phyloP scores from a whole-genome alignment of 2,797 vertebrate genomes.

The Gambelia wislizenii region DNA sequence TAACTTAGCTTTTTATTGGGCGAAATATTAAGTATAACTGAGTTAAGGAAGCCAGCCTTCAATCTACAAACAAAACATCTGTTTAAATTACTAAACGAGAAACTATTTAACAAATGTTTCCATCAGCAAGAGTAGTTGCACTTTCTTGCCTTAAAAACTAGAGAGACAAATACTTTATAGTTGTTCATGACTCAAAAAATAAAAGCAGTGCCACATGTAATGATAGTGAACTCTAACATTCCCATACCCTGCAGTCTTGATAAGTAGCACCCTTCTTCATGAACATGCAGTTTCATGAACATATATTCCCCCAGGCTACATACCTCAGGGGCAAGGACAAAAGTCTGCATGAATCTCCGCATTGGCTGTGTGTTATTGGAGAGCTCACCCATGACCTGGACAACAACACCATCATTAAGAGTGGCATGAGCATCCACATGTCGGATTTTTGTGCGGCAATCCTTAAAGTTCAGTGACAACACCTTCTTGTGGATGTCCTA shows the following conservation, averaged over 20 bases:
- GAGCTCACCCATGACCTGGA: conserved; percentile 98
- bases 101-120: neutral
- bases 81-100: neutral
- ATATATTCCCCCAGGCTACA: neutral
- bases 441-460: conserved; percentile 96
- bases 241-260: neutral
- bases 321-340: conserved; percentile 96
- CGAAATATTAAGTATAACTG: neutral
- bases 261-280: neutral
- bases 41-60: neutral
- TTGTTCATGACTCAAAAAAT: neutral
- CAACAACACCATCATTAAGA: conserved; percentile 94
- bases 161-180: neutral
- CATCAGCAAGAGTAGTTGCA: neutral
- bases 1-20: neutral
- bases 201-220: neutral
- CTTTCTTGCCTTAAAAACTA: neutral
- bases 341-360: conserved; percentile 98
- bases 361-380: conserved; percentile 98
- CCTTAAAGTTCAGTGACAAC: conserved; percentile 95
- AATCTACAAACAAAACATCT: neutral
- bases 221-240: neutral
- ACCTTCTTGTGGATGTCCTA: conserved; percentile 98
- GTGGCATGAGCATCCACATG: conserved; percentile 97
- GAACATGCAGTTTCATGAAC: too few relatives aligned